Evolutionary conservation across 2,888 invertebrate genomes (phyloP).

Genomic region (Cantharis rustica): DNA sequence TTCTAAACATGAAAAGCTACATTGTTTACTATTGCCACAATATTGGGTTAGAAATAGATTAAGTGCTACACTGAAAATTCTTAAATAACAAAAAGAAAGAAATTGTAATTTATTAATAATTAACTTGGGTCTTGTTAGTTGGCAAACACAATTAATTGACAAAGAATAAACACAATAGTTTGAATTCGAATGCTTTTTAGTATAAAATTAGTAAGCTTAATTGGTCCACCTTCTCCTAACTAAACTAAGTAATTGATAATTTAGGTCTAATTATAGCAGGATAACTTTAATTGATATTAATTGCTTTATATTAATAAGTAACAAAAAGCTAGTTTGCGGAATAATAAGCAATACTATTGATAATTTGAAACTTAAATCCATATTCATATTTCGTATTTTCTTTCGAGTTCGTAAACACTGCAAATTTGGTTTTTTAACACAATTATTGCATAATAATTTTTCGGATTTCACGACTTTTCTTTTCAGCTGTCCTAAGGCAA

Average conservation of each 20-base stretch:
- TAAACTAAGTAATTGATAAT: conserved; percentile 2
- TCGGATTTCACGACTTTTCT: neutral
- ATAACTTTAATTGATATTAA: neutral
- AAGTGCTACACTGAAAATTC: neutral
- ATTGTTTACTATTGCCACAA: neutral
- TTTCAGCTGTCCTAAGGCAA: neutral
- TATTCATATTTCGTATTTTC: neutral
- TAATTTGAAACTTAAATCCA: neutral
- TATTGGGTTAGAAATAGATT: neutral
- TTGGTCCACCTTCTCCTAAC: neutral
- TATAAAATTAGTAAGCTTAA: neutral
- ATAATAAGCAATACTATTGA: neutral
- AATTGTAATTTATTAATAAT: neutral
- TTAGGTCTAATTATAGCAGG: neutral
- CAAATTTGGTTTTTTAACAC: neutral
- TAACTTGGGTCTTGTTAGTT: no score
- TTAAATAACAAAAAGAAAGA: neutral
- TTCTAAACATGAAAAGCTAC: neutral
- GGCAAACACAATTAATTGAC: neutral
- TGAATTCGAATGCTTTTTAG: neutral
- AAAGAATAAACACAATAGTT: neutral
- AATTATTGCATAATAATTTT: neutral
- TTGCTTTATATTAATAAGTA: neutral
- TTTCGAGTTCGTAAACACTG: neutral
- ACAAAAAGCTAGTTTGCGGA: neutral